Evolutionary conservation across 2,113 vertebrate genomes (phyloP).

Genomic region (Mustela nigripes): DNA sequence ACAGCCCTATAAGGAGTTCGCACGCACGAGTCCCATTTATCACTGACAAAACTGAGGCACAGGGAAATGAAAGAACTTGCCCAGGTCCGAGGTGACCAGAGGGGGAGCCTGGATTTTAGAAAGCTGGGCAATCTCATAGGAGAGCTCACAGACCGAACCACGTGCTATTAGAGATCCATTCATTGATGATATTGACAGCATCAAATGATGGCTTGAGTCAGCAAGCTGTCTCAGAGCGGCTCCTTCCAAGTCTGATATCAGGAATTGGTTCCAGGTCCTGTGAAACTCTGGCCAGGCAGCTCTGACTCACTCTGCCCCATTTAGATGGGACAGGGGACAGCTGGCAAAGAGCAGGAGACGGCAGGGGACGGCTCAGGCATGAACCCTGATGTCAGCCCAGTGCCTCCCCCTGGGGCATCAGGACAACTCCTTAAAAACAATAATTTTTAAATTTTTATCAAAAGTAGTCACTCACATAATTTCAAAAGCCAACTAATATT

Average conservation of each 20-base stretch:
- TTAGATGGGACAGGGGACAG: slow-evolving; percentile 44
- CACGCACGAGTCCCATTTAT: background rate
- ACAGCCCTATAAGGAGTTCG: background rate
- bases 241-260: background rate
- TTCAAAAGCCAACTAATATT: background rate
- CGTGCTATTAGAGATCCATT: background rate
- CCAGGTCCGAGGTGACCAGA: background rate
- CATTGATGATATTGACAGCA: background rate
- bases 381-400: background rate
- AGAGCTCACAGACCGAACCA: background rate
- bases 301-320: slow-evolving; percentile 67
- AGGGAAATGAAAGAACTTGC: slow-evolving; percentile 7
- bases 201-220: background rate
- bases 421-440: background rate
- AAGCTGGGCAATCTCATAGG: background rate
- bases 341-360: background rate
- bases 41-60: background rate
- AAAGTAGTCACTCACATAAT: background rate
- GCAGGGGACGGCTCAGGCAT: background rate
- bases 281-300: slow-evolving; percentile 26
- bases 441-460: background rate
- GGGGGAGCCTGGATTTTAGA: background rate
- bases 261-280: background rate
- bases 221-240: background rate
- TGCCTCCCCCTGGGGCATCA: background rate